Evolutionary conservation across 2,797 vertebrate genomes (phyloP), one percentile per base, ranked within the genome.

Genomic region (Onychomys leucogaster): DNA sequence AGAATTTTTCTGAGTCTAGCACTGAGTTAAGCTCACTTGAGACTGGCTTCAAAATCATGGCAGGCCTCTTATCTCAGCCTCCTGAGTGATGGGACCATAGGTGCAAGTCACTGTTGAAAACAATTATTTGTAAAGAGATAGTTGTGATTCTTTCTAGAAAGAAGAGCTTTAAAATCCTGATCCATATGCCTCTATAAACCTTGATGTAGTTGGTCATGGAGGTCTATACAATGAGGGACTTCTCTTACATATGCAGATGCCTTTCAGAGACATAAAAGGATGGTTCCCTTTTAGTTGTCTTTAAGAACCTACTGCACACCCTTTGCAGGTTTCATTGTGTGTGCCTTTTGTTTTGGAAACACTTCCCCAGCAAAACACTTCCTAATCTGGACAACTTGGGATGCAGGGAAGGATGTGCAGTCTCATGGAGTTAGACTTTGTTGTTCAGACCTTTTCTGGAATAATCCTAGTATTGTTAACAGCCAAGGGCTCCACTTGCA

Each of bases 91-190:
- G 19, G 37, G 27, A 89, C 77, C 46, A 89, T 43, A 89, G 57
- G 4, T 8, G 13, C n/a, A 14, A 57, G 49, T 2, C 13, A 41
- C 4, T 16, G 14, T 17, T 73, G 21, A 61, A 87, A 92, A 87
- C 29, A 71, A 34, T 41, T 43, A 67, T 78, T 94, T 95, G 32
- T 67, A 67, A 88, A 67, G 78, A 92, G 65, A 97, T 82, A 73
- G 41, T 89, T 96, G 6, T 85, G 21, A 82, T 75, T 88, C 52
- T 57, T 90, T 43, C 23, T 9, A 81, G 67, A 97, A 90, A 52
- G 43, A 27, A 61, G 46, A 63, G 1, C 41, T 57, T 92, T 49
- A 86, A 12, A 88, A 87, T 96, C 25, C 21, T 29, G 46, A 34
- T 94, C 55, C 16, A 19, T 61, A 52, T 71, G 55, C 16, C 23